Evolutionary conservation across 2,888 invertebrate genomes (phyloP), one percentile per base, ranked within the genome.

Genomic region (Philereme vetulata): DNA sequence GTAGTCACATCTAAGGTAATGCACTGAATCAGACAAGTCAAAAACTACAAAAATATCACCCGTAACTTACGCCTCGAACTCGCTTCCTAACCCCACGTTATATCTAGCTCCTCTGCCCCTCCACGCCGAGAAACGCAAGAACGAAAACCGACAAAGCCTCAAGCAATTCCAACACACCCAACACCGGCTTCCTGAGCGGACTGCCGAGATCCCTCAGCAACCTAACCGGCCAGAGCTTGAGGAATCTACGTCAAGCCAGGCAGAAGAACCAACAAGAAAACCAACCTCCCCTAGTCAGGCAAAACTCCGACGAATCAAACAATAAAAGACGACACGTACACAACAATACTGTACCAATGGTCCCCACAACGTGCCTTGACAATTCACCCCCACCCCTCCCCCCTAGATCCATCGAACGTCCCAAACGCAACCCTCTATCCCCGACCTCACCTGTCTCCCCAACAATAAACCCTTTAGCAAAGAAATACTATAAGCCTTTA

Each of bases 181-280:
- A 79, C 73, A 75, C 80, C 32, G 84, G 90, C 63, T 92, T 93
- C 79, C 85, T 92, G 2, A 85, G 85, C 78, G 90, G 88, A 0
- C 78, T 93, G 7, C 93, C 93, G 0, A 69, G 93, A 0, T 91
- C 92, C 0, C 80, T 93, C 4, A 89, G 88, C 80, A 92, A 90
- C 74, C 82, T 93, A 11, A 92, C 93, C 21, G 90, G 91, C 0
- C 92, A 92, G 75, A 89, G 89, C 61, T 62, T 91, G 0, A 67
- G 88, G 5, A 86, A 88, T 61, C 72, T 92, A 0, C 75, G 91
- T 0, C 84, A 85, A 51, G 76, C 81, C n/a, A 65, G 84, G 0
- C 82, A 84, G 57, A 77, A 80, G 56, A 64, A 62, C 35, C 74
- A 80, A n/a, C 78, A 78, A 46, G 83, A 84, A 4, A 76, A 76